Evolutionary conservation across 2,888 invertebrate species (phyloP).

Genomic region (Pseudanteris insignis): DNA sequence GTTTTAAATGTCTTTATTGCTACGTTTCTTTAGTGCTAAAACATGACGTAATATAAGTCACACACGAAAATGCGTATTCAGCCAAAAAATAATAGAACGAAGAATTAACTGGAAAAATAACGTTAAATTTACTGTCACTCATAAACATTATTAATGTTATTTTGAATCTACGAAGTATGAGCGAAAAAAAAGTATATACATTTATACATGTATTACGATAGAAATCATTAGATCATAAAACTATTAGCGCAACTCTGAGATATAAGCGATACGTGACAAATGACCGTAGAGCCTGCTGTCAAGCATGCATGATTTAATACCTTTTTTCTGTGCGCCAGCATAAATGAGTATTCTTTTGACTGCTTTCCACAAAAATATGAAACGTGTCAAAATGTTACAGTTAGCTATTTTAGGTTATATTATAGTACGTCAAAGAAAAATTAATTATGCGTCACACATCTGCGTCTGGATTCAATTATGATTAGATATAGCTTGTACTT

Average conservation of each 20-base stretch:
- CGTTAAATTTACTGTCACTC: too few relatives aligned
- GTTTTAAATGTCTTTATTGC: too few relatives aligned
- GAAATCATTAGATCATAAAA: not conserved
- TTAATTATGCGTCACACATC: not conserved
- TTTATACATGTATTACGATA: too few relatives aligned
- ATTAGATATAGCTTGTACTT: too few relatives aligned
- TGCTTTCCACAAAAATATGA: too few relatives aligned
- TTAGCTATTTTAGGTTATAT: not conserved
- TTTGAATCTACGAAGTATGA: not conserved
- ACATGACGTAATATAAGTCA: too few relatives aligned
- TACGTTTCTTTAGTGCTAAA: too few relatives aligned
- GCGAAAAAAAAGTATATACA: not conserved
- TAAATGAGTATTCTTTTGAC: conserved; percentile 3
- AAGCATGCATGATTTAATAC: not conserved
- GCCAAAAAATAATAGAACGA: too few relatives aligned
- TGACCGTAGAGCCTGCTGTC: not conserved
- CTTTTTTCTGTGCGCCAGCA: not conserved
- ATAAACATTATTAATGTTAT: too few relatives aligned
- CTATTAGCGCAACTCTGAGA: not conserved
- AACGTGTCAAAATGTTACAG: not conserved
- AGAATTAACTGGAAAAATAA: too few relatives aligned
- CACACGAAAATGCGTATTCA: too few relatives aligned
- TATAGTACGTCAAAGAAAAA: too few relatives aligned
- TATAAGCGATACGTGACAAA: conserved; percentile 1
- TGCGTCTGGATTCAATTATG: not conserved